A percentile compares a stretch with the other conserved stretches of the same genome.
These are phyloP conservation scores for Sebastes paucispinis DNA, from an alignment of 2,797 vertebrate species.

Conservation along the genomic window DNA sequence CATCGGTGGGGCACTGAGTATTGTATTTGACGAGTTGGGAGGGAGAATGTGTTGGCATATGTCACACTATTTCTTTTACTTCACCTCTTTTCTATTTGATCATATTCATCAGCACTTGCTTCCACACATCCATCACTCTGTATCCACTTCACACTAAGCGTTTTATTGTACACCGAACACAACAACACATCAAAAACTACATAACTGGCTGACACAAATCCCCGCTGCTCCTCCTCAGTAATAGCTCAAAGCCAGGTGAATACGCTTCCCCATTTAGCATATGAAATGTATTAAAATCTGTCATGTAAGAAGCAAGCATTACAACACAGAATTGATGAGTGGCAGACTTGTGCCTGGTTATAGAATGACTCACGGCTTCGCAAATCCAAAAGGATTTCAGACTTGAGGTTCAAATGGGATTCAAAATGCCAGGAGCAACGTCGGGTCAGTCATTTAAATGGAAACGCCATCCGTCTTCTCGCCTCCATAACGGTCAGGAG, in stretches of 20 bases:
- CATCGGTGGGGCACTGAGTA: too few relatives aligned
- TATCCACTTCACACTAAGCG: neutral
- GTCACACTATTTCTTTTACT: neutral
- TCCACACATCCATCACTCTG: neutral
- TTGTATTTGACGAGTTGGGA: too few relatives aligned
- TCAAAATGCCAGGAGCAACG: slow-evolving; percentile 15
- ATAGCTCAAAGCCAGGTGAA: slow-evolving; percentile 26
- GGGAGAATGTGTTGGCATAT: neutral
- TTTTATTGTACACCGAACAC: neutral
- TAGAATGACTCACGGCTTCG: slow-evolving; percentile 9
- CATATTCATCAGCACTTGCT: neutral
- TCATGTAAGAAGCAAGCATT: slow-evolving; percentile 17
- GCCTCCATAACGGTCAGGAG: slow-evolving; percentile 7
- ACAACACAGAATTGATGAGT: slow-evolving; percentile 1
- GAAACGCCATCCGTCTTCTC: slow-evolving; percentile 22
- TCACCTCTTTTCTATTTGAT: neutral
- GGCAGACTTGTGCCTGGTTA: neutral
- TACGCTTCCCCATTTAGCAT: neutral
- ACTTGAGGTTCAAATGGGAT: slow-evolving; percentile 21
- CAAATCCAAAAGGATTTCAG: slow-evolving; percentile 27
- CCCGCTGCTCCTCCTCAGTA: slow-evolving; percentile 1
- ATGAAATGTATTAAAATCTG: slow-evolving; percentile 14
- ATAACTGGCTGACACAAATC: slow-evolving; percentile 29
- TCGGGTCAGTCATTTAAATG: slow-evolving; percentile 42
- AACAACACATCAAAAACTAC: neutral